These are phyloP conservation scores for Corythoichthys haematopterus DNA, from an alignment of 2,113 vertebrate genomes.

Conservation along the genomic window DNA sequence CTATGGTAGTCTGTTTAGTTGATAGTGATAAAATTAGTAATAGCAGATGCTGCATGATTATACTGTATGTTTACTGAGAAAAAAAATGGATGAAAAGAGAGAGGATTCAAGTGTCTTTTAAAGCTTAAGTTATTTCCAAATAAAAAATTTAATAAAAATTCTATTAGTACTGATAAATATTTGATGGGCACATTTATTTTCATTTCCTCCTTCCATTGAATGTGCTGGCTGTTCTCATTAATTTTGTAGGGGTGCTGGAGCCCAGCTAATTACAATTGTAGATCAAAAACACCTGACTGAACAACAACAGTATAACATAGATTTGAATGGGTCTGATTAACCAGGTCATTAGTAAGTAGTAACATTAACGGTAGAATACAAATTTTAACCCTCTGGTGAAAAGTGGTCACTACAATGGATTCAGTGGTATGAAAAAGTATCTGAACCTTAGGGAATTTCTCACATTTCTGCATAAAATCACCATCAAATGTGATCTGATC, in stretches of 20 bases:
- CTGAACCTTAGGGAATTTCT: too few species aligned
- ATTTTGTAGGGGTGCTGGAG: neutral
- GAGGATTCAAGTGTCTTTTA: neutral
- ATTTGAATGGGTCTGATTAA: too few species aligned
- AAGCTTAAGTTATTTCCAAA: neutral
- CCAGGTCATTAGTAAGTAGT: too few species aligned
- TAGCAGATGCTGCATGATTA: neutral
- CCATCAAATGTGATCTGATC: too few species aligned
- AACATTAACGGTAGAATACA: too few species aligned
- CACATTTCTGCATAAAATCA: too few species aligned
- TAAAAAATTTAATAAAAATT: neutral
- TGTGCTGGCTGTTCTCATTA: neutral
- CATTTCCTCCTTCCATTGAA: neutral
- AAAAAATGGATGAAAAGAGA: neutral
- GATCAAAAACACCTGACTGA: too few species aligned
- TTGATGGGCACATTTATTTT: neutral
- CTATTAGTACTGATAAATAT: neutral
- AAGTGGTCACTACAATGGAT: too few species aligned
- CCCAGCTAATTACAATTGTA: too few species aligned
- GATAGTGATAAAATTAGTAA: constrained; percentile 22
- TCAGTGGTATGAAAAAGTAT: too few species aligned
- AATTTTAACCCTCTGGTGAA: too few species aligned
- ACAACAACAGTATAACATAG: too few species aligned
- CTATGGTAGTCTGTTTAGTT: constrained; percentile 1
- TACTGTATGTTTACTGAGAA: neutral